Evolutionary conservation across 1,140 invertebrate genomes (phyloP), one percentile per base, ranked within the genome.

Genomic region (Dendrolimus kikuchii): DNA sequence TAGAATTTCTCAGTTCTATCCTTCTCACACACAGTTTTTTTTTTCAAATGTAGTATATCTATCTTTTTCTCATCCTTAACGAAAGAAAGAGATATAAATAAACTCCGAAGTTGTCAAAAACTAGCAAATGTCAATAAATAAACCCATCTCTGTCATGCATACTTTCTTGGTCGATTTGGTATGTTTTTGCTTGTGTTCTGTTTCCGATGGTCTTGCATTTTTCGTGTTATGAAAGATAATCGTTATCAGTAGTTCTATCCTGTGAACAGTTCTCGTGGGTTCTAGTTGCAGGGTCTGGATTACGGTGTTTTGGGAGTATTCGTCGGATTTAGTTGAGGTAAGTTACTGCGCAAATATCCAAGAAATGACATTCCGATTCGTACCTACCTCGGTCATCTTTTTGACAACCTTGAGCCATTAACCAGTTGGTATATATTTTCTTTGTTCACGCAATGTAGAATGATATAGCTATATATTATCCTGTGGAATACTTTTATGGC

Each of bases 131-230:
- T 44, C 44, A 38, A 44, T 8, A 9, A 6, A 23, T 8, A 43
- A 38, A 42, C 36, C 41, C 42, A 51, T 74, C 52, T 38, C 49
- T 64, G 55, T 43, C 62, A 57, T 5, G 7, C 49, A 6, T 55
- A 52, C 39, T 71, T 74, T 71, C 66, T 55, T 59, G 40, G 57
- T 53, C 66, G 58, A 59, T 69, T 68, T 61, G 59, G 57, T 70
- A 66, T 77, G 71, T 76, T 77, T 74, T 78, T 68, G 68, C 70
- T 74, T 77, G 72, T 74, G 76, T 70, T 76, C 79, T 67, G 64
- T 70, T 74, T 64, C 55, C 66, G 66, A 68, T 71, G 62, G 66
- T 68, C 53, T 71, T 80, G 65, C 58, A 64, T 74, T 76, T 72
- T 64, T 57, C 59, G 59, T 68, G 66, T 62, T 75, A 73, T 67